A percentile compares a stretch with the other conserved stretches of the same genome.
phyloP scores from a whole-genome alignment of 2,888 invertebrate genomes.

The Oxycera nigricornis region DNA sequence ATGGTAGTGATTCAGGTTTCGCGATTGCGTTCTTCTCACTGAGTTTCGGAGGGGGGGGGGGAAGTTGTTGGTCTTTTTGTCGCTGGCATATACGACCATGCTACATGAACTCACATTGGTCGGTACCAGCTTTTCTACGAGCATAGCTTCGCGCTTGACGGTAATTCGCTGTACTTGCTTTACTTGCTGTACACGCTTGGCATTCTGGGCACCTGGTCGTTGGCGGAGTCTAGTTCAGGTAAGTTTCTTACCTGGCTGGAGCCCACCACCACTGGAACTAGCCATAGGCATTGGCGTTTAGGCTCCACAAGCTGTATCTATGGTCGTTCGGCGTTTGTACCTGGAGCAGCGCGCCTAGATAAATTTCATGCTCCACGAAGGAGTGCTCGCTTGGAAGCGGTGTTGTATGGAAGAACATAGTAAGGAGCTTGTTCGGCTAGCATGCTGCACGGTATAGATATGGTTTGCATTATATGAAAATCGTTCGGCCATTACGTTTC shows the following conservation, averaged over 20 bases:
- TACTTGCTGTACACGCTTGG: not conserved
- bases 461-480: no score
- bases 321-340: not conserved
- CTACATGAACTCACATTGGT: not conserved
- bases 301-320: not conserved
- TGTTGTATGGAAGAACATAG: not conserved
- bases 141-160: not conserved
- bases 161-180: not conserved
- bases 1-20: slow-evolving; percentile 29
- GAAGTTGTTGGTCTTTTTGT: not conserved
- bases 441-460: no score
- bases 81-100: not conserved
- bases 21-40: slow-evolving; percentile 33
- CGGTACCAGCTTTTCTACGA: not conserved
- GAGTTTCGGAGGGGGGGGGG: not conserved
- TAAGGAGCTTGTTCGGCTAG: not conserved
- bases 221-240: slow-evolving; percentile 25
- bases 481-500: slow-evolving; percentile 32
- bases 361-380: not conserved
- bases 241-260: slow-evolving; percentile 25
- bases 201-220: slow-evolving; percentile 18
- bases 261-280: not conserved
- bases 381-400: not conserved
- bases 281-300: not conserved
- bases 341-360: not conserved